A percentile compares a stretch with the other conserved stretches of the same genome.
phyloP scores from a whole-genome alignment of 2,113 vertebrate species.

The Cynopterus brachyotis region DNA sequence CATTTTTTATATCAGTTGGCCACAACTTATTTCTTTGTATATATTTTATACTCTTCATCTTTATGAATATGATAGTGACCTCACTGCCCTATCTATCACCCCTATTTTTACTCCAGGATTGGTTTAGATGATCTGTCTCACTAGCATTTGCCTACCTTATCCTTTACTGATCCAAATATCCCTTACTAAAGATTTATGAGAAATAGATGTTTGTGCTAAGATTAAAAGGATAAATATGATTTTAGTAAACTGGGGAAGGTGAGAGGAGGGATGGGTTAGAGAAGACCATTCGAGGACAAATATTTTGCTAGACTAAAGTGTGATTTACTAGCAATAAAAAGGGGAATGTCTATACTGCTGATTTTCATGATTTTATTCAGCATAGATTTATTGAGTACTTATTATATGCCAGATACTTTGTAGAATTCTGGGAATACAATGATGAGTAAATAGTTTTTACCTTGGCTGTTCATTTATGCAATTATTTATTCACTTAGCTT shows the following conservation, averaged over 20 bases:
- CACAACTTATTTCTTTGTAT: neutral
- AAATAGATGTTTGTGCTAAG: neutral
- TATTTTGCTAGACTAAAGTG: neutral
- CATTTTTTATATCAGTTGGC: neutral
- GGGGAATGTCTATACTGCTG: neutral
- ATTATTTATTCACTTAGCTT: neutral
- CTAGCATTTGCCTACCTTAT: neutral
- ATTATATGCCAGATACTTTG: neutral
- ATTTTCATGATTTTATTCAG: constrained; percentile 28
- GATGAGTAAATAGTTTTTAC: neutral
- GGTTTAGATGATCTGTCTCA: neutral
- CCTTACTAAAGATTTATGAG: neutral
- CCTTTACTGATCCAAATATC: neutral
- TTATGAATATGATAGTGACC: neutral
- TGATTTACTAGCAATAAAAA: neutral
- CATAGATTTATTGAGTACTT: neutral
- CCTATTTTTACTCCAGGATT: neutral
- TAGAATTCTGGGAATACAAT: neutral
- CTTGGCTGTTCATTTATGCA: neutral
- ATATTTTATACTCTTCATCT: neutral
- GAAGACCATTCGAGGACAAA: neutral
- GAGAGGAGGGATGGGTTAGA: neutral
- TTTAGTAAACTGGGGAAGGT: neutral
- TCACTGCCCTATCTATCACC: neutral
- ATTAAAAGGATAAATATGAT: neutral